phyloP scores from a whole-genome alignment of 2,113 vertebrate genomes.

The Trichomycterus rosablanca region DNA sequence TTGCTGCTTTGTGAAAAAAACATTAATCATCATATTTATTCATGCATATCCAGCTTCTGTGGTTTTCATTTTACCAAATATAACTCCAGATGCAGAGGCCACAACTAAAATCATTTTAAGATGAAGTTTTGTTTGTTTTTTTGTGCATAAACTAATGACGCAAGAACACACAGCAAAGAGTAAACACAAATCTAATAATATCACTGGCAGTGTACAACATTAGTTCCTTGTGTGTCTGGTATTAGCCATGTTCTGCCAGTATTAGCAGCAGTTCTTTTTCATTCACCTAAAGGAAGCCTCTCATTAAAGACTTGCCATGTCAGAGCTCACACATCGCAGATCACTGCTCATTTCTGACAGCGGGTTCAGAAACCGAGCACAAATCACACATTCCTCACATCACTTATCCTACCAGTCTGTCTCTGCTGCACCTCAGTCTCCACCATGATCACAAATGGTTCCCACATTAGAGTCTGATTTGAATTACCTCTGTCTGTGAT shows the following conservation, averaged over 20 bases:
- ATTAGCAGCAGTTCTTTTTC: constrained; percentile 4
- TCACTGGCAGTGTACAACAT: no score
- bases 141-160: no score
- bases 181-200: no score
- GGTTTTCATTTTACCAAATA: no score
- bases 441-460: constrained; percentile 21
- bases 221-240: no score
- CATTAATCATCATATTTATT: no score
- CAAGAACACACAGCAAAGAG: no score
- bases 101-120: no score
- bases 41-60: no score
- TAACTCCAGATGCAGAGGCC: no score
- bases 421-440: constrained; percentile 4
- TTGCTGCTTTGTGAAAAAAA: no score
- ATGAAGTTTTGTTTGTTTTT: no score
- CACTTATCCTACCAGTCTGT: constrained; percentile 10
- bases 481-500: constrained; percentile 24
- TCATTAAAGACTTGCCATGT: constrained; percentile 18
- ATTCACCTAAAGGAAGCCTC: constrained; percentile 22
- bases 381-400: background rate
- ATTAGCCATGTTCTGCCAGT: background rate
- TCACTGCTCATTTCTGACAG: constrained; percentile 36
- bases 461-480: constrained; percentile 18
- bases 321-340: constrained; percentile 17
- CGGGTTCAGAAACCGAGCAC: constrained; percentile 15